Conservation (phyloP, 2,113 vertebrate species). For the Onychostruthus taczanowskii region DNA sequence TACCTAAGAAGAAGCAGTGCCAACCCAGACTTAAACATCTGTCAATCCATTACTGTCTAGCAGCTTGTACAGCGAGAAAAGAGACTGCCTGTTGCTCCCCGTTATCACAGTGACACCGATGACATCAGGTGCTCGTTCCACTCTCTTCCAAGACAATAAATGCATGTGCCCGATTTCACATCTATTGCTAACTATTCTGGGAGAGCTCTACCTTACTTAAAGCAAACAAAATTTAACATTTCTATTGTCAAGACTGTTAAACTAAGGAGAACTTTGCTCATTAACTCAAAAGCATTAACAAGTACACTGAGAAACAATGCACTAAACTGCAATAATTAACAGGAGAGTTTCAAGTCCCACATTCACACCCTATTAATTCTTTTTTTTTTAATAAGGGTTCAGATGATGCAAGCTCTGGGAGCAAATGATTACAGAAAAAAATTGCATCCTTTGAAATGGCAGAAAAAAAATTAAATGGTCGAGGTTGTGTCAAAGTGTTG, state of each 20-base stretch:
- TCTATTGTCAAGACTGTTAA: conserved; percentile 24
- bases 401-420: conserved; percentile 11
- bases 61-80: background rate
- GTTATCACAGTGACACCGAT: background rate
- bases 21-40: background rate
- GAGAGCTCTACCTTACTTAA: background rate
- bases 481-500: background rate
- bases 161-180: background rate
- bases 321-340: conserved; percentile 48
- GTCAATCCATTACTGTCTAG: background rate
- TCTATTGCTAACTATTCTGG: background rate
- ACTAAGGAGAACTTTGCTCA: conserved; percentile 25
- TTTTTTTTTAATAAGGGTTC: background rate
- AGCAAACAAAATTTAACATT: background rate
- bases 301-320: conserved; percentile 27
- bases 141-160: background rate
- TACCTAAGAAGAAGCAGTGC: background rate
- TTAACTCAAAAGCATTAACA: conserved; percentile 16
- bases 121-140: background rate
- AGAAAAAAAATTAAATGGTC: background rate
- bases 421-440: background rate
- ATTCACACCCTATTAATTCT: background rate
- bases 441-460: background rate
- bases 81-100: background rate
- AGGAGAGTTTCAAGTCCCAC: conserved; percentile 13